phyloP scores from a whole-genome alignment of 1,140 invertebrate genomes.

The Drosophila gunungcola region DNA sequence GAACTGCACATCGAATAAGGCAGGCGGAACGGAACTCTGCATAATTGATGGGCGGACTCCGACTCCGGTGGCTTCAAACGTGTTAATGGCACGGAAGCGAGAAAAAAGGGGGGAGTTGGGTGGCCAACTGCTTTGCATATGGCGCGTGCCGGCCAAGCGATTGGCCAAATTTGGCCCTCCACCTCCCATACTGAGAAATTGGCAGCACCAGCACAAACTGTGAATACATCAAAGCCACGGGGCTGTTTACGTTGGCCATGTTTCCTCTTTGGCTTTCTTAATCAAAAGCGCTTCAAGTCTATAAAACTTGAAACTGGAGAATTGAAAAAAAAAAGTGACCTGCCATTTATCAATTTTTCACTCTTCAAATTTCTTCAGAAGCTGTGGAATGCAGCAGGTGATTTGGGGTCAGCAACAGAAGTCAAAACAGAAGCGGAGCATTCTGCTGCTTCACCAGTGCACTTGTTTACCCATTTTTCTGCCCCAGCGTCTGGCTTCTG shows the following conservation, averaged over 20 bases:
- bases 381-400: constrained; percentile 57
- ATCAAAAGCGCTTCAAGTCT: constrained; percentile 11
- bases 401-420: constrained; percentile 63
- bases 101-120: constrained; percentile 36
- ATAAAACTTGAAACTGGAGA: not conserved
- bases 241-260: constrained; percentile 47
- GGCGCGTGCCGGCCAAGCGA: constrained; percentile 71
- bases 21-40: constrained; percentile 67
- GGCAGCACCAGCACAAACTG: constrained; percentile 47
- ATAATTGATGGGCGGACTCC: constrained; percentile 65
- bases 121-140: constrained; percentile 65
- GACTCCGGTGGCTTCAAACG: constrained; percentile 46
- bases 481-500: constrained; percentile 34
- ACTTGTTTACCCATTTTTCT: constrained; percentile 51
- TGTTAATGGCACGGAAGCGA: constrained; percentile 78
- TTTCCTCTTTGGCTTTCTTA: constrained; percentile 12
- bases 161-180: constrained; percentile 72
- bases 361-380: constrained; percentile 47
- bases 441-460: constrained; percentile 17
- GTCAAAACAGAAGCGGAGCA: constrained; percentile 16
- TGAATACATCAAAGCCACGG: constrained; percentile 61
- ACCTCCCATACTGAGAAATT: constrained; percentile 52
- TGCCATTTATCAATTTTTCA: constrained; percentile 56
- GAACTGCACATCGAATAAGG: constrained; percentile 48
- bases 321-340: not conserved